Percentiles rank a stretch among this genome's conserved stretches.
Evolutionary conservation across 2,888 invertebrate genomes (phyloP).

Genomic region (Aproaerema taeniolella): DNA sequence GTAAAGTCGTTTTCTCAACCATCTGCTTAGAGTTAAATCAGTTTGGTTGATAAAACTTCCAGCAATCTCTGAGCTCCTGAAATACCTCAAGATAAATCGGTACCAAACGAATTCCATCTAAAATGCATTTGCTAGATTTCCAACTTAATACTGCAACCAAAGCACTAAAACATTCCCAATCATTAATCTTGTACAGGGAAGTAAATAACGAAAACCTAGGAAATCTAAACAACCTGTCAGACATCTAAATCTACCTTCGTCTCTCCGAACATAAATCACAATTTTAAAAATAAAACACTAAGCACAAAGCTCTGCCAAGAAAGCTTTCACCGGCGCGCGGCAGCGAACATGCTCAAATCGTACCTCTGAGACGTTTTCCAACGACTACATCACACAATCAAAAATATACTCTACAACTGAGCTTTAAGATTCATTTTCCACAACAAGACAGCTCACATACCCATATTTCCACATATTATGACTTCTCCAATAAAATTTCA

Average conservation of each 20-base stretch:
- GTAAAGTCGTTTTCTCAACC: too few relatives aligned
- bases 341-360: conserved; percentile 9
- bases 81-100: too few relatives aligned
- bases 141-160: too few relatives aligned
- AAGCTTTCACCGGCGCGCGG: conserved; percentile 10
- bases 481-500: conserved; percentile 6
- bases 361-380: conserved; percentile 2
- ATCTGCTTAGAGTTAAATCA: too few relatives aligned
- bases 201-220: not conserved
- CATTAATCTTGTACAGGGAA: not conserved
- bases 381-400: not conserved
- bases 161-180: too few relatives aligned
- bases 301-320: conserved; percentile 8
- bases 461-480: not conserved
- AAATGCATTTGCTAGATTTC: too few relatives aligned
- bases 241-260: conserved; percentile 5
- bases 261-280: conserved; percentile 8
- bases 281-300: conserved; percentile 9
- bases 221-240: conserved; percentile 6
- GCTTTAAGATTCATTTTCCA: conserved; percentile 1
- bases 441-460: not conserved
- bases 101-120: too few relatives aligned
- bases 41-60: too few relatives aligned
- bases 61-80: too few relatives aligned
- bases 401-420: not conserved